phyloP scores from a whole-genome alignment of 2,797 vertebrate genomes.

The Cryptoblepharus egeriae region DNA sequence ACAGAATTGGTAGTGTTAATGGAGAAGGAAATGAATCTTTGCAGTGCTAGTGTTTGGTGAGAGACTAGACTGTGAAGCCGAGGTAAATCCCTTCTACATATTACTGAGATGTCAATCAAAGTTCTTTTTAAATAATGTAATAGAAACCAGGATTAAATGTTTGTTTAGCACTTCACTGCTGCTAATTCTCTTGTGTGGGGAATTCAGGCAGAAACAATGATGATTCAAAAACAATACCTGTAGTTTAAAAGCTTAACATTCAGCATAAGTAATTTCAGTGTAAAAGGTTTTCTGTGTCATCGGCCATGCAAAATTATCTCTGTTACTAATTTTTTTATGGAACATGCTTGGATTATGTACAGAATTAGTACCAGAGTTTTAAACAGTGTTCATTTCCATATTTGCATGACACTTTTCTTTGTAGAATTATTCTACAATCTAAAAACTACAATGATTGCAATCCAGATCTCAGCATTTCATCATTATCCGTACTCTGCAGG shows the following conservation, averaged over 20 bases:
- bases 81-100: conserved; percentile 14
- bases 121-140: conserved; percentile 9
- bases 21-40: not conserved
- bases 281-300: conserved; percentile 35
- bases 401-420: conserved; percentile 29
- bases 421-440: conserved; percentile 18
- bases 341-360: not conserved
- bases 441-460: conserved; percentile 35
- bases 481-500: not conserved
- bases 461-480: not conserved
- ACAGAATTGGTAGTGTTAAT: not conserved
- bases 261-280: conserved; percentile 26
- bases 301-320: conserved; percentile 44
- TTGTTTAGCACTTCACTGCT: conserved; percentile 29
- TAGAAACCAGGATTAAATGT: not conserved
- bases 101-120: conserved; percentile 9
- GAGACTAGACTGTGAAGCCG: not conserved
- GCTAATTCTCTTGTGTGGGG: conserved; percentile 29
- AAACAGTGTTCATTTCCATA: conserved; percentile 48
- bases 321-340: conserved; percentile 31
- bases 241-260: conserved; percentile 44
- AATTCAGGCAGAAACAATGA: conserved; percentile 53
- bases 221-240: conserved; percentile 26
- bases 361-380: not conserved
- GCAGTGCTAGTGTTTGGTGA: conserved; percentile 21